These are phyloP conservation scores for Pachycephala philippinensis DNA, from an alignment of 2,113 vertebrate genomes.

Conservation along the genomic window DNA sequence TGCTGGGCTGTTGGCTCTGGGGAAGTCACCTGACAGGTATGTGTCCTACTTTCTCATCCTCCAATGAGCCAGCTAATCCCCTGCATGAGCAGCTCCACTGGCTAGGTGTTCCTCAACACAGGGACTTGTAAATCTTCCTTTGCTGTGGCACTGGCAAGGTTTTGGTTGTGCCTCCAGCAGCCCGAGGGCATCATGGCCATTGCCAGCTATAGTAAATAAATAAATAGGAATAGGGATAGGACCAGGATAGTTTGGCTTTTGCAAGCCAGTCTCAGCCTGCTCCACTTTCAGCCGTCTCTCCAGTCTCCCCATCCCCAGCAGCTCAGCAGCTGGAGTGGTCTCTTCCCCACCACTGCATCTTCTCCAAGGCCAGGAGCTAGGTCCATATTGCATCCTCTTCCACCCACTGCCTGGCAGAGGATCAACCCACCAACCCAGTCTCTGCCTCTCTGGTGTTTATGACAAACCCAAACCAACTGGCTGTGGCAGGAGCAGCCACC, in stretches of 20 bases:
- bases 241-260: background rate
- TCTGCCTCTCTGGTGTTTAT: background rate
- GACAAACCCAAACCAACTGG: background rate
- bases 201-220: background rate
- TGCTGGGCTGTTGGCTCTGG: background rate
- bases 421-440: background rate
- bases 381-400: background rate
- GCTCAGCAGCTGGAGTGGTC: background rate
- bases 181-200: background rate
- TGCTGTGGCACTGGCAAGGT: background rate
- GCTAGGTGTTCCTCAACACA: accelerated
- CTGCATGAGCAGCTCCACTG: background rate
- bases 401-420: background rate
- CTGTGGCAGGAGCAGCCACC: background rate
- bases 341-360: background rate
- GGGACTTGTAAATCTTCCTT: background rate
- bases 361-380: background rate
- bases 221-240: background rate
- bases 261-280: background rate
- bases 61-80: background rate
- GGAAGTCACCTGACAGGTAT: background rate
- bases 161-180: background rate
- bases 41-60: background rate
- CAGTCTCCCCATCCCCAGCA: background rate
- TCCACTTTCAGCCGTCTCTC: background rate